Conservation (phyloP, 2,113 vertebrate genomes). For the Promerops cafer region DNA sequence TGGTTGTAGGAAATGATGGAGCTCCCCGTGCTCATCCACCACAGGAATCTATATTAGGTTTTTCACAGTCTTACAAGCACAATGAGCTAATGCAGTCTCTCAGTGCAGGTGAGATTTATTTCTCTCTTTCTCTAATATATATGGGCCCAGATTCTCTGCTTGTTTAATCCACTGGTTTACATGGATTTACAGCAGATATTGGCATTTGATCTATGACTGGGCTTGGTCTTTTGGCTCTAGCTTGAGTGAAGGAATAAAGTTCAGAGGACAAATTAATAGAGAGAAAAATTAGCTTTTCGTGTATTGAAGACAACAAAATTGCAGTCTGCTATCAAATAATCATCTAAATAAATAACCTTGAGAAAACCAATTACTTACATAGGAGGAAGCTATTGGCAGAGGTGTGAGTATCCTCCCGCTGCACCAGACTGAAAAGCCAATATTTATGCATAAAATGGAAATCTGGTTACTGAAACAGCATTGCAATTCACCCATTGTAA, state of each 20-base stretch:
- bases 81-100: conserved; percentile 23
- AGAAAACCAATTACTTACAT: conserved; percentile 31
- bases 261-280: conserved; percentile 8
- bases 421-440: not conserved
- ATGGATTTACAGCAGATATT: conserved; percentile 27
- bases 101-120: conserved; percentile 28
- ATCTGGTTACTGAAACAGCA: not conserved
- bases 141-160: not conserved
- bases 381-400: not conserved
- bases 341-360: conserved; percentile 22
- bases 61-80: conserved; percentile 12
- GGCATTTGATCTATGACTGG: conserved; percentile 18
- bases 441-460: not conserved
- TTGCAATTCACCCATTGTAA: not conserved
- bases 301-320: not conserved
- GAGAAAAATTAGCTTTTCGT: not conserved
- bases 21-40: not conserved
- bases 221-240: not conserved
- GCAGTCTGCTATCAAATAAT: not conserved
- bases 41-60: not conserved
- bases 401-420: not conserved
- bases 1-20: not conserved
- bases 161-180: conserved; percentile 28
- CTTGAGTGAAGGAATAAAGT: not conserved
- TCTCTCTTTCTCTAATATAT: conserved; percentile 10